Base-by-base conservation (phyloP, 2,113 vertebrate genomes). In the Amphiprion percula region DNA sequence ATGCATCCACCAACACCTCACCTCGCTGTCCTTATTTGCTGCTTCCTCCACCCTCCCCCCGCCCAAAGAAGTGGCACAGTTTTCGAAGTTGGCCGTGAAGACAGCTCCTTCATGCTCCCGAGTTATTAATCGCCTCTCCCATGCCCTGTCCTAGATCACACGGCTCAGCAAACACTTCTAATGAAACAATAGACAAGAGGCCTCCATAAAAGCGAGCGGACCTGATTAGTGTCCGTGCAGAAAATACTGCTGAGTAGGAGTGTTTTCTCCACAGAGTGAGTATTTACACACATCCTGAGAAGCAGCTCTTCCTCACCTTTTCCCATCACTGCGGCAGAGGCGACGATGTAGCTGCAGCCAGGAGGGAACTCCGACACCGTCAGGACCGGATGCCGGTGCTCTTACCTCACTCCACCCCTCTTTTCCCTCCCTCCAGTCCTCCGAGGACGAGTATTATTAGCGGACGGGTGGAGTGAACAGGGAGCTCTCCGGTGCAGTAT, bases 101-200 rank as follows among this genome's bases (percentile, higher is more conserved):
- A 90, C 84, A 52, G 68, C 77, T 72, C 81, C 72, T 83, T 71
- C 81, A 76, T 62, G 75, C 89, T 80, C 79, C 79, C 17, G 80
- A 90, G 86, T 94, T 91, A 92, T 92, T 92, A 94, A 90, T 92
- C 83, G 81, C 75, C 88, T 93, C 89, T 93, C 91, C 85, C 79
- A 86, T 87, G 91, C 74, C 86, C 85, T 93, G 94, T 92, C 93
- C 93, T 92, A 94, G 90, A 93, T 95, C 90, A 91, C 87, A 78
- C 71, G 62, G 82, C 90, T 94, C 87, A 92, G 88, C 88, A 86
- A 87, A 90, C 90, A 86, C 87, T 71, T 78, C 84, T 90, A 84
- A 88, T 90, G 83, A 90, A 90, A 91, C 90, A 90, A 85, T 81
- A 85, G 91, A 92, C 80, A 53, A 47, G 75, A 85, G 74, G 76